A percentile compares a stretch with the other conserved stretches of the same genome.
Evolutionary conservation across 2,797 vertebrate species (phyloP).

Genomic region (Sparus aurata): DNA sequence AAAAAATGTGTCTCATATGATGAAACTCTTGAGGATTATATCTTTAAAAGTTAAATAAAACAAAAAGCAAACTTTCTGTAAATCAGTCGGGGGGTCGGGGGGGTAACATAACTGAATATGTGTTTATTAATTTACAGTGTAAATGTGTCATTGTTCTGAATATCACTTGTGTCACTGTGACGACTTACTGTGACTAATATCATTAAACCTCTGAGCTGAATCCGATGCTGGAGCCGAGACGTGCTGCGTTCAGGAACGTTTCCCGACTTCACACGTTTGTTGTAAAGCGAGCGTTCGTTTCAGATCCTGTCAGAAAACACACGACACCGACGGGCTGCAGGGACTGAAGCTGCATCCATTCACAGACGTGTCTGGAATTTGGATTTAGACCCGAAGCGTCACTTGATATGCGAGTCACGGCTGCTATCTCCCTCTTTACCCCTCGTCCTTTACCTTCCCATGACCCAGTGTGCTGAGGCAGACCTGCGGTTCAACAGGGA

Average conservation of each 20-base stretch:
- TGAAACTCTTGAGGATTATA: background rate
- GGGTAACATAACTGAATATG: slow-evolving; percentile 6
- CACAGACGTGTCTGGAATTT: slow-evolving; percentile 25
- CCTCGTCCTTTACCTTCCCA: slow-evolving; percentile 45
- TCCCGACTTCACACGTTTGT: slow-evolving; percentile 8
- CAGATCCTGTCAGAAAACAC: background rate
- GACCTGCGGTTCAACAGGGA: slow-evolving; percentile 41
- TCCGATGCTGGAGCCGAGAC: slow-evolving; percentile 62
- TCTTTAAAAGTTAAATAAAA: background rate
- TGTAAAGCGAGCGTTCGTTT: slow-evolving; percentile 33
- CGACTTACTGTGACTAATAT: slow-evolving; percentile 60
- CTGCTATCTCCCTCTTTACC: background rate
- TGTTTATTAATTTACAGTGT: slow-evolving; percentile 36
- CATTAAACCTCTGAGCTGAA: slow-evolving; percentile 45
- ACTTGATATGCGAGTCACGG: slow-evolving; percentile 42
- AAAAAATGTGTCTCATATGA: background rate
- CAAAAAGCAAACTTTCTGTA: too few relatives aligned
- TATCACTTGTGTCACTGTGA: slow-evolving; percentile 47
- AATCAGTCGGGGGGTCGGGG: too few relatives aligned
- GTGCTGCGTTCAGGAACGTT: slow-evolving; percentile 14
- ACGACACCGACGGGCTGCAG: background rate
- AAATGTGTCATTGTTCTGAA: slow-evolving; percentile 49
- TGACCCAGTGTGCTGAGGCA: slow-evolving; percentile 32
- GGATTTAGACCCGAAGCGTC: background rate
- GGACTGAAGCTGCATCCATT: background rate